A percentile compares a stretch with the other conserved stretches of the same genome.
phyloP scores from a whole-genome alignment of 2,888 invertebrate genomes.

The Protonemura montana region DNA sequence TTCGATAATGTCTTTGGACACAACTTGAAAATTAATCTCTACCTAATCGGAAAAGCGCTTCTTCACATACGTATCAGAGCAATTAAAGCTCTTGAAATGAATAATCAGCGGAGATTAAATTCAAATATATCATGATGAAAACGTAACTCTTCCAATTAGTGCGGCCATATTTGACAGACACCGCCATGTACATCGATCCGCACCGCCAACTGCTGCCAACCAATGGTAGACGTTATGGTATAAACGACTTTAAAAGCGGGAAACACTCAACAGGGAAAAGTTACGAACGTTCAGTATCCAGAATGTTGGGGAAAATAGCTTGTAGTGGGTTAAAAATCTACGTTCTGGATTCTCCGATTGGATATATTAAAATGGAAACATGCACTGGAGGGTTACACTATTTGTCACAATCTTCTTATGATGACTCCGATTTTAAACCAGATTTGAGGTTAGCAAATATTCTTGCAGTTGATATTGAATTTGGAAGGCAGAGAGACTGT shows the following conservation, averaged over 20 bases:
- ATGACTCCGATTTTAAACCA: constrained; percentile 14
- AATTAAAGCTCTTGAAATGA: neutral
- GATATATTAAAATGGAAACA: neutral
- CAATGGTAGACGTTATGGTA: neutral
- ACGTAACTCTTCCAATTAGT: neutral
- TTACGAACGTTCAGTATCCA: neutral
- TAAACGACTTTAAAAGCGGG: neutral
- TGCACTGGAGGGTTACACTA: neutral
- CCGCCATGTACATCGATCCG: neutral
- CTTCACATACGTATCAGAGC: neutral
- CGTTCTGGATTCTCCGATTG: neutral
- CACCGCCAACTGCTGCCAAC: neutral
- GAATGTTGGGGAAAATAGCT: neutral
- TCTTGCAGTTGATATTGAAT: too few species aligned
- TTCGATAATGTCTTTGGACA: neutral
- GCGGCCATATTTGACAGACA: constrained; percentile 2
- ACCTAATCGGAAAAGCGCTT: neutral
- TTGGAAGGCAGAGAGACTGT: too few species aligned
- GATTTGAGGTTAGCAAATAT: neutral
- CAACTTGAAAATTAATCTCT: neutral
- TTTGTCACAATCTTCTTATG: neutral
- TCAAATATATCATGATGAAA: neutral
- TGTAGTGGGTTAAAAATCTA: neutral
- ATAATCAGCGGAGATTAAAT: neutral
- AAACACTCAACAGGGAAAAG: neutral